Base-by-base conservation (phyloP, 2,797 vertebrate species). In the Anisognathus igniventris region DNA sequence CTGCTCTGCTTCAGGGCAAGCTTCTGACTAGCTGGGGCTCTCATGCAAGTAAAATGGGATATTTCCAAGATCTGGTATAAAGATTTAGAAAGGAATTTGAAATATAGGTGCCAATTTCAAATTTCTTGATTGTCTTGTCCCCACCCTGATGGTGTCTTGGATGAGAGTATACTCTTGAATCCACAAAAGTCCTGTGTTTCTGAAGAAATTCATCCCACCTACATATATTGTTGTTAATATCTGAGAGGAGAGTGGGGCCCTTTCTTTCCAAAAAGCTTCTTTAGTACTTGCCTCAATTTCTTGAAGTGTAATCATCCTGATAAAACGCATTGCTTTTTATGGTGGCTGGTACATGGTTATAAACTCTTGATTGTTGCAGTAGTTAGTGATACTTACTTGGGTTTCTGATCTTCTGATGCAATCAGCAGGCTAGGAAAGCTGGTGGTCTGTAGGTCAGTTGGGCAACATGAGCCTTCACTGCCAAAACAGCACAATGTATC, bases 401-500 rank as follows among this genome's bases (percentile, higher is more conserved):
- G 12, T 95, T 93, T 77, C 86, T 95, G 65, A 77, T 66, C 53
- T 86, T 94, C 82, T 70, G 70, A 68, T 93, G 79, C 51, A 77
- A 6, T 89, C 65, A 62, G 42, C 68, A 70, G 81, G 16, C n/a
- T 27, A 31, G 74, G 21, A 82, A 75, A 72, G 51, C 37, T 20
- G 35, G n/a, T 79, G 62, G 44, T 89, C 90, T 8, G 0, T 66
- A 62, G 82, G 88, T 76, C 77, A 92, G 33, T 22, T 70, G 37
- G 75, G 91, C 77, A 86, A 20, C 13, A 18, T 96, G 95, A 97
- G 91, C 47, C 92, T 87, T 95, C 95, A 90, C 76, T 98, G 97
- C 84, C 95, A 97, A 98, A 97, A 95, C 85, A 94, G 96, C 92
- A 96, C 88, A 97, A 97, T 97, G 81, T 97, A 98, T 97, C 95